These are phyloP conservation scores for Vespertilio murinus DNA, from an alignment of 2,797 vertebrate genomes.

Conservation along the genomic window DNA sequence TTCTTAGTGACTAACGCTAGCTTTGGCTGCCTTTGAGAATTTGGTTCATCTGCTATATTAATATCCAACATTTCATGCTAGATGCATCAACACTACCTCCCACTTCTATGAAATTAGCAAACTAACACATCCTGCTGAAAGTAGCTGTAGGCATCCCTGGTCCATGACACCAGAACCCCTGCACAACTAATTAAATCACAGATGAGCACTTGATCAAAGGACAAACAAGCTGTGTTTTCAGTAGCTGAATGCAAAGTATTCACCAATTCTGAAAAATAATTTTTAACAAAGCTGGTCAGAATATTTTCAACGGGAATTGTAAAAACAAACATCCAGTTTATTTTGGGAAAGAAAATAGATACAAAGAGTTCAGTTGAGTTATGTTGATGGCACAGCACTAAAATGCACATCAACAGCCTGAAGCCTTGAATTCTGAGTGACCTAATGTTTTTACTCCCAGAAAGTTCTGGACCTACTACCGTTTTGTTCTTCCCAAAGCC, in stretches of 20 bases:
- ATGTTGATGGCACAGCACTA: background rate
- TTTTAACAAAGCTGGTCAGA: background rate
- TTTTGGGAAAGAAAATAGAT: background rate
- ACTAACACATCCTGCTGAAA: background rate
- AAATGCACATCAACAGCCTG: background rate
- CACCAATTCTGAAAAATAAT: background rate
- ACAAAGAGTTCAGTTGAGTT: background rate
- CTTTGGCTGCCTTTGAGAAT: background rate
- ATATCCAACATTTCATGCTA: background rate
- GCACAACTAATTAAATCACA: background rate
- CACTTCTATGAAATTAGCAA: background rate
- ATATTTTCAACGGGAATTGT: background rate
- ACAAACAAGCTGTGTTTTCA: background rate
- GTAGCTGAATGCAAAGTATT: background rate
- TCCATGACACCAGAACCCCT: background rate
- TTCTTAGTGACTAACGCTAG: background rate
- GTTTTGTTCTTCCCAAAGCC: background rate
- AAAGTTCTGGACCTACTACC: background rate
- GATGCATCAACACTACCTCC: background rate
- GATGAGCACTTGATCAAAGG: background rate
- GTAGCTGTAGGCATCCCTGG: background rate
- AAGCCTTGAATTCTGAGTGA: background rate
- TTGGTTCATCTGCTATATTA: background rate
- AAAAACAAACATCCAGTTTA: background rate
- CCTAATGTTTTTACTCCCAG: background rate